Evolutionary conservation across 1,140 invertebrate genomes (phyloP), one percentile per base, ranked within the genome.

Genomic region (Drosophila sechellia): DNA sequence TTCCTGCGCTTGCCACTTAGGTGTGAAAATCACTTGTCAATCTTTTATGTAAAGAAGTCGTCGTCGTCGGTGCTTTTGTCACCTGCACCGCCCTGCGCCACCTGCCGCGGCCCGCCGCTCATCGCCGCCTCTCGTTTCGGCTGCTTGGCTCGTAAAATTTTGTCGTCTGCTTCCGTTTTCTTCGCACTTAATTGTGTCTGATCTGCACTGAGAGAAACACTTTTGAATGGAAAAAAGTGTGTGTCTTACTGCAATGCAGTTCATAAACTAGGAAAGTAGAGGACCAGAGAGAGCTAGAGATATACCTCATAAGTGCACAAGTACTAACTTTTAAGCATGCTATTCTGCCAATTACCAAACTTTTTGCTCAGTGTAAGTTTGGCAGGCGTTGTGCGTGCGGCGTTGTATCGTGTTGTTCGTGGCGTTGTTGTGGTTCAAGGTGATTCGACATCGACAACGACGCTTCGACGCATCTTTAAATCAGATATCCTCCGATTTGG

Each of bases 11-110:
- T 77, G 74, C 74, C 74, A 77, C 74, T 77, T 79, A 83, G 83
- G 79, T 89, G 84, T 76, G 75, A 83, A 89, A 87, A 86, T 86
- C 83, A 86, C 83, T 87, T 87, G 84, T 84, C 84, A 87, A 87
- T 89, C 84, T 87, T 87, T 87, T 87, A 89, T 89, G 84, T 89
- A 84, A 89, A 89, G 79, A 89, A 71, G 79, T 59, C 56, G 61
- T 40, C 56, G 64, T 75, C 48, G 59, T 65, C 70, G 54, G 35
- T 58, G 61, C 61, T 70, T 56, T 81, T 55, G 68, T 74, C 78
- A 80, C 69, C 80, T 86, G 68, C 42, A 20, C 59, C 53, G 46
- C 53, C 61, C 46, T 53, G 40, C 31, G 15, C 20, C 27, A 22
- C 45, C 35, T 22, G 20, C 15, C 27, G 15, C 46, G 25, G 39